Conservation (phyloP, 1,140 invertebrate species). For the Octopus bimaculoides region DNA sequence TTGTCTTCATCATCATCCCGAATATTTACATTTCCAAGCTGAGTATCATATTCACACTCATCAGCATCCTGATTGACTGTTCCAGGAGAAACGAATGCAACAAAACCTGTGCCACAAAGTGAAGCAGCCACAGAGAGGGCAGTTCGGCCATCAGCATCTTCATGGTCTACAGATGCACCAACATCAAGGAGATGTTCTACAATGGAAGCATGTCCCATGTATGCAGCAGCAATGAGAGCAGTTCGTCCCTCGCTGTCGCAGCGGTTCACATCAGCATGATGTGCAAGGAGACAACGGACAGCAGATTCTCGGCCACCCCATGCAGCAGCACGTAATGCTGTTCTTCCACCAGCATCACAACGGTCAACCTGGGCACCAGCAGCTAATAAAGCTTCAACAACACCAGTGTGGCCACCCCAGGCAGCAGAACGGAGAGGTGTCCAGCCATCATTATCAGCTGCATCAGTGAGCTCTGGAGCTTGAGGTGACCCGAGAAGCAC, state of each 20-base stretch:
- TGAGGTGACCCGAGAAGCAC: conserved; percentile 36
- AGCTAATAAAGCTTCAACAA: conserved; percentile 72
- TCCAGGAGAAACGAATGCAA: conserved; percentile 54
- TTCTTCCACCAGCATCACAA: conserved; percentile 78
- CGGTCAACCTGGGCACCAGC: conserved; percentile 79
- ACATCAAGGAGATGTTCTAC: conserved; percentile 55
- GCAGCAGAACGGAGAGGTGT: conserved; percentile 67
- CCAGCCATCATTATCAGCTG: conserved; percentile 59
- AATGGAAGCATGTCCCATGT: conserved; percentile 62
- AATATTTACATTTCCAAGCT: too few relatives aligned
- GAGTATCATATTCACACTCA: too few relatives aligned
- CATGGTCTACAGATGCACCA: conserved; percentile 52
- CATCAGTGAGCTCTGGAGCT: conserved; percentile 50
- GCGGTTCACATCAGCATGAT: conserved; percentile 73
- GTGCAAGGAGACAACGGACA: conserved; percentile 78
- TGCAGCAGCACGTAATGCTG: conserved; percentile 85
- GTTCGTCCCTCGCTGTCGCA: conserved; percentile 83
- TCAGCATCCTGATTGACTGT: conserved; percentile 48
- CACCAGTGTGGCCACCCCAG: conserved; percentile 80
- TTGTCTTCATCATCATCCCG: too few relatives aligned
- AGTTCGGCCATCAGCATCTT: conserved; percentile 52
- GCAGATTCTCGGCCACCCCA: conserved; percentile 92
- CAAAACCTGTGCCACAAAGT: conserved; percentile 39
- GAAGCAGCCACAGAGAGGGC: conserved; percentile 73
- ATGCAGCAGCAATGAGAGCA: conserved; percentile 62